Evolutionary conservation across 2,888 invertebrate species (phyloP).

Genomic region (Callyntrura guangdongensis): DNA sequence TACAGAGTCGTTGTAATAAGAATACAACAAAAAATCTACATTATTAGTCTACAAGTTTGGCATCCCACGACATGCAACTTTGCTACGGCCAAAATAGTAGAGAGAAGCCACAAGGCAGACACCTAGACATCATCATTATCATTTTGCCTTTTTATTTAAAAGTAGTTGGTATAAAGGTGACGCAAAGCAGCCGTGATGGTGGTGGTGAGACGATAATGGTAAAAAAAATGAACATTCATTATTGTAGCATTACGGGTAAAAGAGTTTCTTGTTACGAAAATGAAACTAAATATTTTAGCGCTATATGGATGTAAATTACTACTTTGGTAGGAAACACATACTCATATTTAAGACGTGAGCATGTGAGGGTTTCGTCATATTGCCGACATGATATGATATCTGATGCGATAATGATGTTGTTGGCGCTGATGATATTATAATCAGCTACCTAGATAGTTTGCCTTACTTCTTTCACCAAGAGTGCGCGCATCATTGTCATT

Average conservation of each 20-base stretch:
- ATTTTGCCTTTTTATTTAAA: conserved; percentile 45
- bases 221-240: background rate
- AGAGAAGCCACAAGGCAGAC: background rate
- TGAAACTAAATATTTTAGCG: background rate
- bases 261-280: background rate
- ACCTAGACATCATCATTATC: conserved; percentile 7
- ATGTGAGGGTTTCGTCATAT: background rate
- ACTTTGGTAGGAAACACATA: background rate
- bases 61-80: conserved; percentile 27
- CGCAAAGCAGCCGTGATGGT: background rate
- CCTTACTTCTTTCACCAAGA: conserved; percentile 17
- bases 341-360: background rate
- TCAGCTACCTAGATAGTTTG: conserved; percentile 35
- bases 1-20: background rate
- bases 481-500: background rate
- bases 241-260: background rate
- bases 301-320: conserved; percentile 17
- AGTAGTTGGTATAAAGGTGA: background rate
- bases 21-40: background rate
- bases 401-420: conserved; percentile 66
- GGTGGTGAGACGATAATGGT: background rate
- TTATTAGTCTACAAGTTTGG: conserved; percentile 27
- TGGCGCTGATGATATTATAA: conserved; percentile 61
- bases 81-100: conserved; percentile 40
- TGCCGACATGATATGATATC: background rate